Evolutionary conservation across 2,797 vertebrate species (phyloP).

Genomic region (Avahi laniger): DNA sequence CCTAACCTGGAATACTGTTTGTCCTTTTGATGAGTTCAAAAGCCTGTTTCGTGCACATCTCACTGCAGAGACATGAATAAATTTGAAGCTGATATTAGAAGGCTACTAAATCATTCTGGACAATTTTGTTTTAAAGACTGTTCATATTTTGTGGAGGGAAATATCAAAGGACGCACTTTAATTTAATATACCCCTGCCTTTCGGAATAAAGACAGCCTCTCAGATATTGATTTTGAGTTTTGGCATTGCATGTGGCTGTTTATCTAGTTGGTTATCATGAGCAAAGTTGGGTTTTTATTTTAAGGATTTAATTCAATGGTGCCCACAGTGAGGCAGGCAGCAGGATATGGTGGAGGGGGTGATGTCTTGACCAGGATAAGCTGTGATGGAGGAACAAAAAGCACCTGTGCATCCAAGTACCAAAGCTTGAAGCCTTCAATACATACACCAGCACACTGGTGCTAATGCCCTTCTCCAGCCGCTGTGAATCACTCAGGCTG

Average conservation of each 20-base stretch:
- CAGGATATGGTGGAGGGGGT: neutral
- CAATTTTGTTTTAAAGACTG: neutral
- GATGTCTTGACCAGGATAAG: neutral
- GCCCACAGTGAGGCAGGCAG: neutral
- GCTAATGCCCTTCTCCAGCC: neutral
- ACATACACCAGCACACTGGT: neutral
- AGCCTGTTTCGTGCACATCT: neutral
- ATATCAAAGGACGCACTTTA: conserved; percentile 50
- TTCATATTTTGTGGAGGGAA: conserved; percentile 41
- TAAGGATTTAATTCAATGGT: neutral
- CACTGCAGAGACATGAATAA: neutral
- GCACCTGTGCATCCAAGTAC: neutral
- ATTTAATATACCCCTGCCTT: conserved; percentile 20
- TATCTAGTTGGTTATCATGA: neutral
- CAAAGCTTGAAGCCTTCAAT: neutral
- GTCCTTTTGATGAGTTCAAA: conserved; percentile 22
- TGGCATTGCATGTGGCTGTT: neutral
- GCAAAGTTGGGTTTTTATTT: neutral
- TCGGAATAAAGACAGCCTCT: conserved; percentile 12
- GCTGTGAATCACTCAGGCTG: neutral
- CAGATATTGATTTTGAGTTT: conserved; percentile 8
- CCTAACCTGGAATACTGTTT: neutral
- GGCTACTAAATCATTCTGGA: conserved; percentile 35
- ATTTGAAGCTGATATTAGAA: conserved; percentile 35
- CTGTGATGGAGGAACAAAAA: neutral